Percentiles rank a stretch among this genome's conserved stretches.
Evolutionary conservation across 1,140 invertebrate genomes (phyloP).

Genomic region (Trachelipus rathkii): DNA sequence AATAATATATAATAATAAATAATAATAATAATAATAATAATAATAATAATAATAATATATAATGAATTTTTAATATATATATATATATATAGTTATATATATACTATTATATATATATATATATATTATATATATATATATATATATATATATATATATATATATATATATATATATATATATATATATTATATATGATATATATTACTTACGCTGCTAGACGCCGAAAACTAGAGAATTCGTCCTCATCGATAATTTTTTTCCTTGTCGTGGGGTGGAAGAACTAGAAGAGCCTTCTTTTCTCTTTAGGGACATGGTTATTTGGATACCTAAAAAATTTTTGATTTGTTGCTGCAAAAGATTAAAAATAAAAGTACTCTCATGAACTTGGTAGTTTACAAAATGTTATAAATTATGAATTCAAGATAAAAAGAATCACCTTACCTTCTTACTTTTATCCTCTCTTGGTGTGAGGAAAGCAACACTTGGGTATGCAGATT

Average conservation of each 20-base stretch:
- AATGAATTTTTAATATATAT: too few relatives aligned
- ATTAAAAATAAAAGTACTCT: slow-evolving; percentile 45
- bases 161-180: too few relatives aligned
- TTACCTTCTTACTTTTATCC: slow-evolving; percentile 60
- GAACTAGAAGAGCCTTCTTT: slow-evolving; percentile 46
- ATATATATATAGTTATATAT: too few relatives aligned
- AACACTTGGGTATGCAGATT: slow-evolving; percentile 55
- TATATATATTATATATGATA: too few relatives aligned
- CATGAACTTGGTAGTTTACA: slow-evolving; percentile 26
- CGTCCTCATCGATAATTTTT: slow-evolving; percentile 45
- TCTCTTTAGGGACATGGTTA: slow-evolving; percentile 45
- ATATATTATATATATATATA: too few relatives aligned
- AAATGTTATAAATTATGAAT: too few relatives aligned
- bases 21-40: too few relatives aligned
- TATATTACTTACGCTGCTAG: background rate
- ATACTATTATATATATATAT: too few relatives aligned
- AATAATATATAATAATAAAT: too few relatives aligned
- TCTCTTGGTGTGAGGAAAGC: slow-evolving; percentile 54
- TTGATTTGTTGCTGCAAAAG: slow-evolving; percentile 48
- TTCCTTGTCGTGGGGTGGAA: slow-evolving; percentile 46
- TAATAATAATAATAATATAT: too few relatives aligned
- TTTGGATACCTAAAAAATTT: slow-evolving; percentile 51
- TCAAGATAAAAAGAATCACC: too few relatives aligned
- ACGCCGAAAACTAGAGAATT: slow-evolving; percentile 31
- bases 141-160: too few relatives aligned